Percentiles rank a stretch among this genome's conserved stretches.
phyloP scores from a whole-genome alignment of 2,113 vertebrate genomes.

The Elgaria multicarinata region DNA sequence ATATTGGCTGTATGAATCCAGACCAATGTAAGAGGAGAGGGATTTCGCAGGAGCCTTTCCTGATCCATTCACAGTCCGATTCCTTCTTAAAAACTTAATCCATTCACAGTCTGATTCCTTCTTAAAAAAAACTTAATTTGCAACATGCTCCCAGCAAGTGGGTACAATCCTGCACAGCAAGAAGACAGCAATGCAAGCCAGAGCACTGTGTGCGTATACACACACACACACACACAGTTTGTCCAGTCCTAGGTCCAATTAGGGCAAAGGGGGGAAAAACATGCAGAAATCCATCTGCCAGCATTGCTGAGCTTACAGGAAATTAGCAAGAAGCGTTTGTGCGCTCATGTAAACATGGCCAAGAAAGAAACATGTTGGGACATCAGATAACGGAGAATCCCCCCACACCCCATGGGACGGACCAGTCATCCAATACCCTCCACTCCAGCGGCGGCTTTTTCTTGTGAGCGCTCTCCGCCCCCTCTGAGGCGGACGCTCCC shows the following conservation, averaged over 20 bases:
- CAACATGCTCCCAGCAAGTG: background rate
- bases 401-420: slow-evolving; percentile 44
- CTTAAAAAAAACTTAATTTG: background rate
- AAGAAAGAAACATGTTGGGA: slow-evolving; percentile 68
- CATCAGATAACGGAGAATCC: slow-evolving; percentile 60
- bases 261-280: slow-evolving; percentile 60
- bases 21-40: background rate
- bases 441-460: background rate
- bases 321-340: slow-evolving; percentile 63
- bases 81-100: no score
- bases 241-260: slow-evolving; percentile 54
- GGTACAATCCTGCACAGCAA: background rate
- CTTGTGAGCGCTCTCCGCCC: background rate
- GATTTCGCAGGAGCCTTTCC: background rate
- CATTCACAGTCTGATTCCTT: background rate
- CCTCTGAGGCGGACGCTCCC: background rate
- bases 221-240: slow-evolving; percentile 15
- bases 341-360: slow-evolving; percentile 63
- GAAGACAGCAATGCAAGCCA: background rate
- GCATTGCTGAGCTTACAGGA: slow-evolving; percentile 66
- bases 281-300: slow-evolving; percentile 39
- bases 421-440: background rate
- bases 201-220: background rate
- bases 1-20: background rate
- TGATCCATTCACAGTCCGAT: background rate